phyloP scores from a whole-genome alignment of 2,113 vertebrate species.

The Petaurus breviceps region DNA sequence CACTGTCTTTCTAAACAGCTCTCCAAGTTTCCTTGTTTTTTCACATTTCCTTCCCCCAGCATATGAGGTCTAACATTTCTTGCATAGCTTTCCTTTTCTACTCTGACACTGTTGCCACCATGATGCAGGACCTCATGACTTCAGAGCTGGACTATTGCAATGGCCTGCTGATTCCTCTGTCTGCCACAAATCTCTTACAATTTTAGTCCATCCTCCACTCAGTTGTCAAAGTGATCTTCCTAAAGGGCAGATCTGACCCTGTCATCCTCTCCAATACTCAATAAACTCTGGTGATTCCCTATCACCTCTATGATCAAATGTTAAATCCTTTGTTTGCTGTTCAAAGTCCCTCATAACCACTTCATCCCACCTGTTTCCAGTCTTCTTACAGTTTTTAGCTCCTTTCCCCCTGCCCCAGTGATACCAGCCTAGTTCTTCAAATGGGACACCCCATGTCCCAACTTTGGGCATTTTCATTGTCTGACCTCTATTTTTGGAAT shows the following conservation, averaged over 20 bases:
- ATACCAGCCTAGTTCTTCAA: background rate
- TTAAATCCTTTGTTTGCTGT: background rate
- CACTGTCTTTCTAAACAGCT: background rate
- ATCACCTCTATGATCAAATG: background rate
- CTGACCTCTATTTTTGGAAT: background rate
- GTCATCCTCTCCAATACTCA: background rate
- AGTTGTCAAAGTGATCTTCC: background rate
- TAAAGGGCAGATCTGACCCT: background rate
- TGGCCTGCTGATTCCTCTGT: background rate
- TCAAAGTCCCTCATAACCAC: background rate
- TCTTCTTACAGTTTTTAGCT: background rate
- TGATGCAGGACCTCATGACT: background rate
- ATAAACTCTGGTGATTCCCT: background rate
- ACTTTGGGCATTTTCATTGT: background rate
- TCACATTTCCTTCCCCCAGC: background rate
- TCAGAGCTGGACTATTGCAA: background rate
- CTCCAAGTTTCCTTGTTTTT: background rate
- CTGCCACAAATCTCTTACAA: background rate
- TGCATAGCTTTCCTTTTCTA: background rate
- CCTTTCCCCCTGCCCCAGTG: too few relatives aligned
- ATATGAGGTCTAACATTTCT: background rate
- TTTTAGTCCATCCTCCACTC: background rate
- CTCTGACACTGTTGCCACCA: too few relatives aligned
- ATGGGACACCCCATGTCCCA: background rate
- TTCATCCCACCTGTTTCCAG: background rate